Evolutionary conservation across 2,113 vertebrate species (phyloP).

Genomic region (Ivindomyrus marchei): DNA sequence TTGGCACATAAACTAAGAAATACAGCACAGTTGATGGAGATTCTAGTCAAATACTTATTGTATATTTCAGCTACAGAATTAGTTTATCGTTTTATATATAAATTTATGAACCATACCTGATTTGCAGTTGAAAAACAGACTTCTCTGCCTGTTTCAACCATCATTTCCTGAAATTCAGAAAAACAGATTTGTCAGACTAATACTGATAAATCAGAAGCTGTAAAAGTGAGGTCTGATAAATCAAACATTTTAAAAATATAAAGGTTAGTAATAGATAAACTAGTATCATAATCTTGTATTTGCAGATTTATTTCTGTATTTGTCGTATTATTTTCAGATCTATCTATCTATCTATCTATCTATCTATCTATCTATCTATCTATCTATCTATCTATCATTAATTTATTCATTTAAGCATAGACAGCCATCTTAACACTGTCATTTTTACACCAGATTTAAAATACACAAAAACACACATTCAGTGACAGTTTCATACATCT

Average conservation of each 20-base stretch:
- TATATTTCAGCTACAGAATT: background rate
- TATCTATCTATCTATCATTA: background rate
- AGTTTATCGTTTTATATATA: background rate
- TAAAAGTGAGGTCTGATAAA: background rate
- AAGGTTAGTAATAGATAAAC: too few species aligned
- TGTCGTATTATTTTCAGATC: background rate
- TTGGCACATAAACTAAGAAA: background rate
- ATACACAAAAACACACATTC: background rate
- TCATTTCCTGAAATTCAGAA: background rate
- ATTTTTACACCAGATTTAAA: background rate
- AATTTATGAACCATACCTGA: background rate
- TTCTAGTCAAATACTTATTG: background rate
- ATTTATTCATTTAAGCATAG: background rate
- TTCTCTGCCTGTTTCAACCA: background rate
- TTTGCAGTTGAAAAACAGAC: background rate
- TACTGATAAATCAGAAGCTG: background rate
- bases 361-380: background rate
- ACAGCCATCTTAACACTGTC: background rate
- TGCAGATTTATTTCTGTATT: background rate
- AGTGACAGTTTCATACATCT: background rate
- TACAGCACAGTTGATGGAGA: background rate
- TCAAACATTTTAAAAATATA: too few species aligned
- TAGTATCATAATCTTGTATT: background rate
- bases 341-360: too few species aligned
- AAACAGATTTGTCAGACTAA: background rate